Percentiles rank a stretch among this genome's conserved stretches.
Conservation (phyloP, 2,888 invertebrate species). For the Tetanocera ferruginea region DNA sequence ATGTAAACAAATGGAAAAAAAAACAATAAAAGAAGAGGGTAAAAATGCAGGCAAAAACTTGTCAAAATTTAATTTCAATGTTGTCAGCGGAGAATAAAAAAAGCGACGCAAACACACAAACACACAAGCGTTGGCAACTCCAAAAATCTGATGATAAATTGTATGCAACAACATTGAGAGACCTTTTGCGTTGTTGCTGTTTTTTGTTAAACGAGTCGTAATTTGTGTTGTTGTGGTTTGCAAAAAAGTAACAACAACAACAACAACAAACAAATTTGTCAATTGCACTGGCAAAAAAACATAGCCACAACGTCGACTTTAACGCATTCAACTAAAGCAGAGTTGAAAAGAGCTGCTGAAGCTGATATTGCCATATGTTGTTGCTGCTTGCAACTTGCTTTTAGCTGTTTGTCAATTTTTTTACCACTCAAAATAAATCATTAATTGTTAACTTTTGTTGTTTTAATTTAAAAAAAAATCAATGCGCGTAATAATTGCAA, state of each 20-base stretch:
- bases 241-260: background rate
- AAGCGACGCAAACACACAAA: background rate
- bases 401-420: too few relatives aligned
- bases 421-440: too few relatives aligned
- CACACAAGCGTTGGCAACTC: background rate
- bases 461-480: too few relatives aligned
- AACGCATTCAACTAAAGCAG: background rate
- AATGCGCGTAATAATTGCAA: background rate
- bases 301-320: background rate
- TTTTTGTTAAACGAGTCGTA: background rate
- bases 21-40: background rate
- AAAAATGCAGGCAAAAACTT: slow-evolving; percentile 1
- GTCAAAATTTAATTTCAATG: slow-evolving; percentile 7
- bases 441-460: background rate
- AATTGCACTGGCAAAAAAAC: background rate
- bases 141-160: slow-evolving; percentile 11
- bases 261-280: background rate
- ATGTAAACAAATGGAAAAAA: background rate
- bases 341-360: background rate
- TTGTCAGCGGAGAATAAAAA: background rate
- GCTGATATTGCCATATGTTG: slow-evolving; percentile 6
- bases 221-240: slow-evolving; percentile 4
- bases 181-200: background rate
- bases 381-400: background rate
- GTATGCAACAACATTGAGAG: background rate